phyloP scores from a whole-genome alignment of 2,888 invertebrate genomes.

The Eupithecia dodoneata region DNA sequence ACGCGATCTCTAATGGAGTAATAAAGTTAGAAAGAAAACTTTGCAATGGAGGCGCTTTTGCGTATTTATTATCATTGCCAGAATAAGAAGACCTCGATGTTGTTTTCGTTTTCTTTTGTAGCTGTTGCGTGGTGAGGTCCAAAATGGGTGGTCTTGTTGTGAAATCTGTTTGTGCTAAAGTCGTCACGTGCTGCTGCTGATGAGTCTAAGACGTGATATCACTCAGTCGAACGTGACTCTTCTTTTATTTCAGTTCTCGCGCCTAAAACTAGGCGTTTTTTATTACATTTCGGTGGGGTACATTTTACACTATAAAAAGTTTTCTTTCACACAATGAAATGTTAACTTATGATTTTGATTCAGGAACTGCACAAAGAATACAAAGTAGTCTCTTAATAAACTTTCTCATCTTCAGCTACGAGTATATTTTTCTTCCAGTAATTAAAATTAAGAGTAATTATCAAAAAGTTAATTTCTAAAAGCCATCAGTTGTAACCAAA shows the following conservation, averaged over 20 bases:
- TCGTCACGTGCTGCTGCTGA: slow-evolving; percentile 83
- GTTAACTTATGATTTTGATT: background rate
- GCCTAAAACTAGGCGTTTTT: slow-evolving; percentile 57
- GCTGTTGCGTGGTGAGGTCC: slow-evolving; percentile 55
- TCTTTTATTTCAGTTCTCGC: slow-evolving; percentile 72
- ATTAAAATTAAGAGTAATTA: slow-evolving; percentile 69
- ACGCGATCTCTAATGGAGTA: slow-evolving; percentile 81
- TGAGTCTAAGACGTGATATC: slow-evolving; percentile 83
- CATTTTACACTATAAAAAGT: slow-evolving; percentile 4
- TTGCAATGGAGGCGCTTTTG: slow-evolving; percentile 72
- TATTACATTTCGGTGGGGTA: slow-evolving; percentile 4
- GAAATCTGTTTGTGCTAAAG: slow-evolving; percentile 83
- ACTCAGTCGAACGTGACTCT: slow-evolving; percentile 81
- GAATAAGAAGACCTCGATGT: slow-evolving; percentile 57
- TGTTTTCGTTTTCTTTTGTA: slow-evolving; percentile 53
- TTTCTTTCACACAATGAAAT: background rate
- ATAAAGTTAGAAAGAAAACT: slow-evolving; percentile 82
- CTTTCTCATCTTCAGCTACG: background rate
- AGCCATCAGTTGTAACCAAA: slow-evolving; percentile 65
- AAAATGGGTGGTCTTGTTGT: slow-evolving; percentile 66
- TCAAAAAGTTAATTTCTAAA: slow-evolving; percentile 70
- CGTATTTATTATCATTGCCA: slow-evolving; percentile 78
- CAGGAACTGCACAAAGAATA: background rate
- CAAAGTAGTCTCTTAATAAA: background rate
- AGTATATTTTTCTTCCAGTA: background rate